Conservation (phyloP, 2,888 invertebrate genomes). For the Dioctria linearis region DNA sequence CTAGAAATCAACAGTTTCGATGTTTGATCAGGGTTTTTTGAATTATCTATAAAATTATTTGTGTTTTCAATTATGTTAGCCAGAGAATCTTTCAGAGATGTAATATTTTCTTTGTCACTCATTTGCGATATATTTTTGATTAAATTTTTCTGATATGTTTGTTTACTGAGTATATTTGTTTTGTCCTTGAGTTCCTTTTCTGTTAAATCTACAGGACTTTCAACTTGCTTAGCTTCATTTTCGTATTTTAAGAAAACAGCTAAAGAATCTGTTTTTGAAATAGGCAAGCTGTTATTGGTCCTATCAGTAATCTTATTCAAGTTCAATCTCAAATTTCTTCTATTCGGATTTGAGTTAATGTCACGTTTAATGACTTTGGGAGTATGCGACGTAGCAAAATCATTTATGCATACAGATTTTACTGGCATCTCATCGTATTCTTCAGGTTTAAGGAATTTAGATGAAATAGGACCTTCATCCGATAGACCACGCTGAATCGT, state of each 20-base stretch:
- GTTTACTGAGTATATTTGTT: constrained; percentile 69
- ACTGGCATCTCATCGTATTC: constrained; percentile 71
- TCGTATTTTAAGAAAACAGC: constrained; percentile 70
- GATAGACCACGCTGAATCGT: constrained; percentile 70
- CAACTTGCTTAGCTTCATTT: constrained; percentile 62
- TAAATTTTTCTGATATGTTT: constrained; percentile 68
- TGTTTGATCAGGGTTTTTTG: background rate
- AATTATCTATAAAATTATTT: constrained; percentile 8
- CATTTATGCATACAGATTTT: constrained; percentile 69
- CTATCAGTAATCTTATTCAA: constrained; percentile 44
- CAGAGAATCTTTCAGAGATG: constrained; percentile 49
- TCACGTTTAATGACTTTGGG: constrained; percentile 59
- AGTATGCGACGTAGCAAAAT: constrained; percentile 62
- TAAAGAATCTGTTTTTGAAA: constrained; percentile 69
- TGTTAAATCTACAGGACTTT: constrained; percentile 50
- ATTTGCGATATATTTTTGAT: constrained; percentile 54
- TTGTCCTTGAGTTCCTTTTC: constrained; percentile 70
- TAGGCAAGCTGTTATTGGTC: constrained; percentile 25
- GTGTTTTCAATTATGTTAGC: constrained; percentile 48
- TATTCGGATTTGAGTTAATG: constrained; percentile 54
- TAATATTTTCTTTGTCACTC: constrained; percentile 54
- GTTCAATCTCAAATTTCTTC: constrained; percentile 59
- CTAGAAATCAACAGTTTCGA: constrained; percentile 36
- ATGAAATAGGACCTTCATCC: constrained; percentile 71
- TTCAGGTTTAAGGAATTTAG: constrained; percentile 69